Base-by-base conservation (phyloP, 1,140 invertebrate genomes). In the Aphelenchoides fujianensis region DNA sequence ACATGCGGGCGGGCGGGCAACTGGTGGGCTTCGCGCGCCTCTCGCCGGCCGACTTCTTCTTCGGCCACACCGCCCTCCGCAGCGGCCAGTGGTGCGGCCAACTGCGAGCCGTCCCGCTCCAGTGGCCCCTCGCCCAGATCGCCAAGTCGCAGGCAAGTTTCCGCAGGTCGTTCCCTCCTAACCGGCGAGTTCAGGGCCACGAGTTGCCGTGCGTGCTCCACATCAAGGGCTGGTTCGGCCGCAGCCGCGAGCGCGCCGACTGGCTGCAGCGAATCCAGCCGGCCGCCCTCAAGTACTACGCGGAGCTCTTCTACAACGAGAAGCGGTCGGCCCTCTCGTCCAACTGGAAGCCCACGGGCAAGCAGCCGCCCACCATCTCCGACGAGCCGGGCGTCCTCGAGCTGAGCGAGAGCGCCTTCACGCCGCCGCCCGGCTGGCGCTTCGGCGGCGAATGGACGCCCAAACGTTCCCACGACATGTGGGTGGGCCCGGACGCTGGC, bases 381-480 rank as follows among this genome's bases (percentile, higher is more conserved):
- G 75, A 77, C 52, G 75, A 80, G 66, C 63, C 35, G 9, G 75
- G 75, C 3, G 67, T 19, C 0, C 41, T 79, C 3, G 66, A 70
- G n/a, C 19, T 80, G 1, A 37, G 28, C 23, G 77, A 73, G 70
- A 36, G 52, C 23, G 52, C 71, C 36, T 41, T 77, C 9, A 35
- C 35, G 34, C 75, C 75, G 0, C 75, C 75, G 37, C 48, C 19
- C 52, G 75, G 75, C 1, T 77, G 75, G 75, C 37, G 23, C 30
- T 77, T 77, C 2, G 59, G 31, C n/a, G 75, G 77, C 9, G 63
- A 80, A 35, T 77, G 75, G 75, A 62, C 27, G 16, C 52, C 31
- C 28, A 78, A 79, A 31, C 41, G 75, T 7, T 81, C 66, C 1
- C 77, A 81, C 41, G 79, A 82, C 27, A 79, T 82, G 77, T 79